These are phyloP conservation scores for Drepana falcataria DNA, from an alignment of 2,888 invertebrate genomes.

Conservation along the genomic window DNA sequence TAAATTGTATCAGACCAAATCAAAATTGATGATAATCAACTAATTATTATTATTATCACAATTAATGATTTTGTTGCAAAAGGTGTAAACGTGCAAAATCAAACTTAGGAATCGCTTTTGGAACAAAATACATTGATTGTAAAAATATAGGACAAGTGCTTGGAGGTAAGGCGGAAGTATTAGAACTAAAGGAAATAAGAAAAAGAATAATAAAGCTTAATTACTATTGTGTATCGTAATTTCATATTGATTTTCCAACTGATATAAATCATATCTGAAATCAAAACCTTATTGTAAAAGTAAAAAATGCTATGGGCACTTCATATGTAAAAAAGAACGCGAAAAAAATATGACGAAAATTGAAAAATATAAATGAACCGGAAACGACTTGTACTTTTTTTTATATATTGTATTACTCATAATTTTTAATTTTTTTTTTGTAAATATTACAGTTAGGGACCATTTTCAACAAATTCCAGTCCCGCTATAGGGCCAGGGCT, in stretches of 20 bases:
- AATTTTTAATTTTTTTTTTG: too few species aligned
- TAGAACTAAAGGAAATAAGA: slow-evolving; percentile 3
- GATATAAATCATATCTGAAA: background rate
- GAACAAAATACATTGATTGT: slow-evolving; percentile 48
- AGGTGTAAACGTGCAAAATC: slow-evolving; percentile 37
- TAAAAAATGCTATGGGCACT: slow-evolving; percentile 8
- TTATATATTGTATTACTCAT: too few species aligned
- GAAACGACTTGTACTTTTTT: too few species aligned
- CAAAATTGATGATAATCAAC: slow-evolving; percentile 13
- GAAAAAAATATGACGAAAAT: too few species aligned
- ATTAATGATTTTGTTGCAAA: slow-evolving; percentile 49
- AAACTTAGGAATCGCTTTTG: slow-evolving; percentile 35
- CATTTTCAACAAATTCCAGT: background rate
- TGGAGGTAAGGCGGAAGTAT: slow-evolving; percentile 1
- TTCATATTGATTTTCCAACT: slow-evolving; percentile 18
- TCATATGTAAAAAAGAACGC: too few species aligned
- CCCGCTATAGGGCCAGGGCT: background rate
- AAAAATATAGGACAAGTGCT: slow-evolving; percentile 19
- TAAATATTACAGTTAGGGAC: background rate
- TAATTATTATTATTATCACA: slow-evolving; percentile 8
- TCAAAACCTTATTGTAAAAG: background rate
- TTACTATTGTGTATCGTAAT: slow-evolving; percentile 15
- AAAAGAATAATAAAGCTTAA: slow-evolving; percentile 8
- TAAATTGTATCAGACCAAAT: slow-evolving; percentile 28
- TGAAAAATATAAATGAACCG: too few species aligned